Conservation (phyloP, 2,113 vertebrate species). For the Puma concolor region DNA sequence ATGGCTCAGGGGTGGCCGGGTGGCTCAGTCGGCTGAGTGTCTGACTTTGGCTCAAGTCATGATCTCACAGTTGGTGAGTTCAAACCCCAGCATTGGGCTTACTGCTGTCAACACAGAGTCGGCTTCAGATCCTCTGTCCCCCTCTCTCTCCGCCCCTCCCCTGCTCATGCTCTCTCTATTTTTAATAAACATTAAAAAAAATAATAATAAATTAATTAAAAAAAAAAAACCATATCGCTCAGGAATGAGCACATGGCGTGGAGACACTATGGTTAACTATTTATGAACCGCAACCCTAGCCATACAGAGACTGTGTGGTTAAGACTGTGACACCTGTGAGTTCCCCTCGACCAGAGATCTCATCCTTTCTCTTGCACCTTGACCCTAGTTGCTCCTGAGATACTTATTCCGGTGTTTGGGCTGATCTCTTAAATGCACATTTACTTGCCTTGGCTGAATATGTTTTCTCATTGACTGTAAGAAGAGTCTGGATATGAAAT, state of each 20-base stretch:
- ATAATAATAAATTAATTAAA: too few relatives aligned
- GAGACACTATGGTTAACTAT: not conserved
- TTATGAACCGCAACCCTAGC: not conserved
- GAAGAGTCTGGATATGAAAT: conserved; percentile 28
- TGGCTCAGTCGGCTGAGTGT: too few relatives aligned
- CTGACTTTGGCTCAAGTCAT: too few relatives aligned
- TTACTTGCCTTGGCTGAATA: not conserved
- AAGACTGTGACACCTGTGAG: not conserved
- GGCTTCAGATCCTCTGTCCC: too few relatives aligned
- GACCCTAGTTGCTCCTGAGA: not conserved
- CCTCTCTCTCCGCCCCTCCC: too few relatives aligned
- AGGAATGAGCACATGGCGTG: not conserved
- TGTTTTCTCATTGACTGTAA: conserved; percentile 9
- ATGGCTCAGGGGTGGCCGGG: not conserved
- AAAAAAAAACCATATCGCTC: not conserved
- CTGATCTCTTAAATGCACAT: conserved; percentile 2
- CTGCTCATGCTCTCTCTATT: too few relatives aligned
- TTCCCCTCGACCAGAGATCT: not conserved
- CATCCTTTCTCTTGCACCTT: not conserved
- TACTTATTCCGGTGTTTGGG: not conserved
- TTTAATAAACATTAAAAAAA: too few relatives aligned
- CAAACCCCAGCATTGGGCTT: too few relatives aligned
- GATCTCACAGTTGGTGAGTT: too few relatives aligned
- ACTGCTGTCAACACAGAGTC: too few relatives aligned
- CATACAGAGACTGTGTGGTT: not conserved